Evolutionary conservation across 2,797 vertebrate genomes (phyloP), one percentile per base, ranked within the genome.

Genomic region (Mus caroli): DNA sequence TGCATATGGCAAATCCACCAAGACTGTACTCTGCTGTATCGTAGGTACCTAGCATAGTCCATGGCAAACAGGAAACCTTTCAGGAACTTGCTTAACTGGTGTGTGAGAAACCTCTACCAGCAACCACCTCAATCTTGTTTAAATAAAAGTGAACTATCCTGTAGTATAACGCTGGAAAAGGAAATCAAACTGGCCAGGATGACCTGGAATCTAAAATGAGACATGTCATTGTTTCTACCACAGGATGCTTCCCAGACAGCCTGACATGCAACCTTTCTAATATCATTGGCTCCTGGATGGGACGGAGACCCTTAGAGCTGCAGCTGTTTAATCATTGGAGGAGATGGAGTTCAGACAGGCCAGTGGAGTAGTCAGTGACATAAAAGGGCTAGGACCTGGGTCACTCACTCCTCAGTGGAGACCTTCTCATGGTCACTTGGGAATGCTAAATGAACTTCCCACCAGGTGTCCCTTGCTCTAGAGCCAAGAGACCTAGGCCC

Each of bases 401-500:
- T 75, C 22, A 67, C 54, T 91, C 22, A 5, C 13, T 90, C 24
- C 1, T 6, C 22, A 73, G 26, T 40, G 62, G 14, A 86, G 83
- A 6, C 12, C 62, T 84, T 64, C 34, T 40, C 77, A 64, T 1
- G 31, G 28, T 31, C 31, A 69, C 5, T n/a, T 69, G 31, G 7
- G 6, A 24, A 40, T 40, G 58, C 31, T 90, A 52, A 60, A 8
- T 76, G 60, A 54, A 80, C 76, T 96, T 92, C 56, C 31, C 62
- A 62, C 75, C 76, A 76, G 77, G 56, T 85, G 73, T 52, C 82
- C 54, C 88, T 88, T 85, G 40, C 34, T 85, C 52, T 85, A 67
- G 76, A 93, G 71, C 73, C 92, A 50, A 73, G 0, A 22, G 52
- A 40, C 83, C 75, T n/a, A 40, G 22, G 43, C 86, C 4, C 26